Base-by-base conservation (phyloP, 2,888 invertebrate genomes). In the Heliconius erato region DNA sequence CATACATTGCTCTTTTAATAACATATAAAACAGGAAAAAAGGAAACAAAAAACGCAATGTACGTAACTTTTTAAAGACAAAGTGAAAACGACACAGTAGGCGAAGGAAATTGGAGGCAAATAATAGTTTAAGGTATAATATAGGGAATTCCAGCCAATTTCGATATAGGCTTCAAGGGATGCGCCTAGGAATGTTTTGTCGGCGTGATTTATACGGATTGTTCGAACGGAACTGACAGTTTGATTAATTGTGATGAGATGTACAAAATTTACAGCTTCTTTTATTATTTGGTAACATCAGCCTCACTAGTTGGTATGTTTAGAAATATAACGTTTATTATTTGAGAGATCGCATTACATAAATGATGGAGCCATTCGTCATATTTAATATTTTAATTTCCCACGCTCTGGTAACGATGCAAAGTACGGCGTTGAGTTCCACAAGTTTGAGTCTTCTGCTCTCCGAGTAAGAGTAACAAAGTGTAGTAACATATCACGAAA, bases 101-200 rank as follows among this genome's bases (percentile, higher is more conserved):
- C 40, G 69, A 68, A 35, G 77, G 65, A 26, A 79, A 69, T 86
- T 90, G 89, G 88, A 87, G 89, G 88, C 85, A 90, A 90, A 87
- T 89, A 90, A 92, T 92, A 91, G 92, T 92, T 94, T 91, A 90
- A 86, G 88, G 83, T 82, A 90, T 91, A 91, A 92, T 93, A 91
- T 91, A 90, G 89, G 90, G 89, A 91, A 91, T 92, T 90, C 89
- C 87, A 87, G 85, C 86, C 88, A 87, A 91, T 91, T 89, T 88
- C 88, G 87, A 88, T 90, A 89, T 87, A 89, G 87, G 88, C 88
- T 89, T 90, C 92, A 92, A 93, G 91, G 91, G 89, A 89, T 90
- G 90, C 88, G 89, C 74, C 83, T 82, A 82, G 74, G 79, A 81
- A 80, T 83, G 84, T 84, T 86, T 85, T 84, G 84, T 83, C 67